These are phyloP conservation scores for Phalloptychus januarius DNA, from an alignment of 2,797 vertebrate genomes.

Conservation along the genomic window DNA sequence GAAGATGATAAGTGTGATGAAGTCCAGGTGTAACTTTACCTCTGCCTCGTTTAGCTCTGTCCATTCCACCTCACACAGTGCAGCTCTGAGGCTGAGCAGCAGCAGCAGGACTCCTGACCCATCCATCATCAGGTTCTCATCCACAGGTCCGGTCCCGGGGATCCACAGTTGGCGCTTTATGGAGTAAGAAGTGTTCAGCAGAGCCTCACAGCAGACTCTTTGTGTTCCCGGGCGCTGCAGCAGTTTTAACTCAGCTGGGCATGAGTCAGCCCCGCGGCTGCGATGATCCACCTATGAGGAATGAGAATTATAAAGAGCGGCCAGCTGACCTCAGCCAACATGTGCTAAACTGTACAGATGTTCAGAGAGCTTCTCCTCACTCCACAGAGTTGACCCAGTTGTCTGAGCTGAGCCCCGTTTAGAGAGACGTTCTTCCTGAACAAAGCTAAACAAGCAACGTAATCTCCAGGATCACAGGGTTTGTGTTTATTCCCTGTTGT, in stretches of 20 bases:
- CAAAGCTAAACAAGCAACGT: not conserved
- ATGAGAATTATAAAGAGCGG: slow-evolving; percentile 66
- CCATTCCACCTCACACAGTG: slow-evolving; percentile 61
- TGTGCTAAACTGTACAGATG: slow-evolving; percentile 46
- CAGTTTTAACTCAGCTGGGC: slow-evolving; percentile 58
- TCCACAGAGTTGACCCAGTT: not conserved
- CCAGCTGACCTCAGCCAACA: slow-evolving; percentile 46
- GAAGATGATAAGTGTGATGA: not conserved
- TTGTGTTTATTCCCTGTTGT: not conserved
- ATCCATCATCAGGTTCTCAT: slow-evolving; percentile 51
- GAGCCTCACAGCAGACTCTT: slow-evolving; percentile 51
- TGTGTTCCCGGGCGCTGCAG: slow-evolving; percentile 36
- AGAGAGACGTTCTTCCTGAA: not conserved
- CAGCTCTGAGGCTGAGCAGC: slow-evolving; percentile 43
- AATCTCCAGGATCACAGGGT: not conserved
- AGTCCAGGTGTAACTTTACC: slow-evolving; percentile 54
- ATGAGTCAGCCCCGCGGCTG: slow-evolving; percentile 74
- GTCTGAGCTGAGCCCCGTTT: not conserved
- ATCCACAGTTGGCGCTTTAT: not conserved
- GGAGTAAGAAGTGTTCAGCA: slow-evolving; percentile 21
- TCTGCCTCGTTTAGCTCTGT: slow-evolving; percentile 73
- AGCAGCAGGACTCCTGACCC: slow-evolving; percentile 49
- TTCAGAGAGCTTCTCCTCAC: slow-evolving; percentile 11
- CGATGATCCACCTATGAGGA: slow-evolving; percentile 77
- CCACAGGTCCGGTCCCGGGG: not conserved